Percentiles rank a stretch among this genome's conserved stretches.
Evolutionary conservation across 2,888 invertebrate species (phyloP).

Genomic region (Frankliniella intonsa): DNA sequence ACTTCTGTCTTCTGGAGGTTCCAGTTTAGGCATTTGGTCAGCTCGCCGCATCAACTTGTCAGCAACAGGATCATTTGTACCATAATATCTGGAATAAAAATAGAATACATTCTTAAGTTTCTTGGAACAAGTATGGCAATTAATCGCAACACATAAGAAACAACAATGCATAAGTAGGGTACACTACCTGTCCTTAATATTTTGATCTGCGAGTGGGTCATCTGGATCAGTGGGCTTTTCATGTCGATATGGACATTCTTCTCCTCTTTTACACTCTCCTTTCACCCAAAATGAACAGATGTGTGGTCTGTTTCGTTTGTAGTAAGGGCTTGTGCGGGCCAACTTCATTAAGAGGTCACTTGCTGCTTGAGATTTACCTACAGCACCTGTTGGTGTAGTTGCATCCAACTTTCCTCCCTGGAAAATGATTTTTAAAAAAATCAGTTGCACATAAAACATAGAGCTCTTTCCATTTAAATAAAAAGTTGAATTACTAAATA

Average conservation of each 20-base stretch:
- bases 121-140: background rate
- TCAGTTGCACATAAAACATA: background rate
- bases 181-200: slow-evolving; percentile 75
- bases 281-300: slow-evolving; percentile 99
- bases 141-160: background rate
- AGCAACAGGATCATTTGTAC: slow-evolving; percentile 93
- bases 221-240: slow-evolving; percentile 97
- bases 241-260: slow-evolving; percentile 94
- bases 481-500: background rate
- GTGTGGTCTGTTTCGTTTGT: slow-evolving; percentile 90
- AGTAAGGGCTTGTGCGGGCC: slow-evolving; percentile 89
- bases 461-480: background rate
- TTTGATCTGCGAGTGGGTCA: slow-evolving; percentile 93
- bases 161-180: slow-evolving; percentile 31
- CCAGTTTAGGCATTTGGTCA: slow-evolving; percentile 88
- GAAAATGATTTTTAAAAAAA: background rate
- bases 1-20: slow-evolving; percentile 90
- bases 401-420: slow-evolving; percentile 42
- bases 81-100: slow-evolving; percentile 66
- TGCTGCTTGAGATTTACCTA: slow-evolving; percentile 69
- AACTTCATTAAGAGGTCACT: slow-evolving; percentile 79
- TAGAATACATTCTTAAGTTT: background rate
- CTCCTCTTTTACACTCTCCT: slow-evolving; percentile 91
- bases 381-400: slow-evolving; percentile 52
- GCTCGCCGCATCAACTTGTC: slow-evolving; percentile 87